Percentiles rank a stretch among this genome's conserved stretches.
Evolutionary conservation across 2,888 invertebrate species (phyloP).

Genomic region (Drosophila ustulata): DNA sequence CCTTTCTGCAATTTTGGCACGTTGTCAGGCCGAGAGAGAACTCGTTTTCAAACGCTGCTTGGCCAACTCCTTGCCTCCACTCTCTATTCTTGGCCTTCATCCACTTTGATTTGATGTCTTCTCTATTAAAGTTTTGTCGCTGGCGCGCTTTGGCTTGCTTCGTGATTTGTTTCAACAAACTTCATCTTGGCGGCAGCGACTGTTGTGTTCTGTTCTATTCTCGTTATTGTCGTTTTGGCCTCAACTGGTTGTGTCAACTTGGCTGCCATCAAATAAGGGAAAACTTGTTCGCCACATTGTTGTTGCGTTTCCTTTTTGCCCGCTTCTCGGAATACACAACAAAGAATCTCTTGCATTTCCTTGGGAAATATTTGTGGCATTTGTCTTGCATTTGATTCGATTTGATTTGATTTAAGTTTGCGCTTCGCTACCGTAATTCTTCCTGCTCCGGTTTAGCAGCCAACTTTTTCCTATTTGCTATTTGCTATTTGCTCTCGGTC

Average conservation of each 20-base stretch:
- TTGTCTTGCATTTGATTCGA: constrained; percentile 61
- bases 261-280: constrained; percentile 59
- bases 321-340: constrained; percentile 64
- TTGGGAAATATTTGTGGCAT: constrained; percentile 81
- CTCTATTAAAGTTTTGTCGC: constrained; percentile 38
- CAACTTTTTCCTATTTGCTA: constrained; percentile 34
- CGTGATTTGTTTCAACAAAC: constrained; percentile 61
- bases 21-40: constrained; percentile 50
- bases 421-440: constrained; percentile 53
- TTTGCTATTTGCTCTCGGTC: constrained; percentile 26
- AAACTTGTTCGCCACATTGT: constrained; percentile 46
- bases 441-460: constrained; percentile 69
- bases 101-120: constrained; percentile 24
- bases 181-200: background rate
- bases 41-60: constrained; percentile 54
- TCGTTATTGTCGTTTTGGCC: constrained; percentile 45
- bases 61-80: constrained; percentile 1
- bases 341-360: constrained; percentile 81
- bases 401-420: constrained; percentile 37
- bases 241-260: constrained; percentile 51
- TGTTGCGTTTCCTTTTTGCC: constrained; percentile 53
- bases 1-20: constrained; percentile 63
- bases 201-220: constrained; percentile 41
- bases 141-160: constrained; percentile 42
- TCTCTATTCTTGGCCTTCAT: constrained; percentile 12